phyloP scores from a whole-genome alignment of 2,888 invertebrate genomes.

The Apeira syringaria region DNA sequence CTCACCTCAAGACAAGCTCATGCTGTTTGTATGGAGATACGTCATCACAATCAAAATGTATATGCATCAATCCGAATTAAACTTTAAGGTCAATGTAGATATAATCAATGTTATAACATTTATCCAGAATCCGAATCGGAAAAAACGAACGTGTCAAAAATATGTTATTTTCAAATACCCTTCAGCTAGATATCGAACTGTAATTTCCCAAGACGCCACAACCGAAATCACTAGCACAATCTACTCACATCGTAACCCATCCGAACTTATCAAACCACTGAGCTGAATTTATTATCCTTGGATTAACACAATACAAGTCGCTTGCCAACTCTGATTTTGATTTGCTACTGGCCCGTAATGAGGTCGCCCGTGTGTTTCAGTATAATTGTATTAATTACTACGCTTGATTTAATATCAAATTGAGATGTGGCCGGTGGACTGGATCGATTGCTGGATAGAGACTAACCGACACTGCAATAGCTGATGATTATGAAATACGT shows the following conservation, averaged over 20 bases:
- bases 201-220: not conserved
- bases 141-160: no score
- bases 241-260: constrained; percentile 2
- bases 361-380: constrained; percentile 5
- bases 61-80: no score
- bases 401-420: constrained; percentile 8
- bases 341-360: constrained; percentile 7
- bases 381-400: constrained; percentile 16
- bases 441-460: not conserved
- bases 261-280: constrained; percentile 12
- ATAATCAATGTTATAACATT: no score
- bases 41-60: no score
- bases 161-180: not conserved
- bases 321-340: constrained; percentile 14
- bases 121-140: no score
- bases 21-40: no score
- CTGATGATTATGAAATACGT: not conserved
- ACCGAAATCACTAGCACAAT: not conserved
- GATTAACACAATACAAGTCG: constrained; percentile 8
- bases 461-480: not conserved
- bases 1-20: no score
- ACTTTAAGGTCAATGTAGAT: no score
- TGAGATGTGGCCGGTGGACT: not conserved
- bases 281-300: constrained; percentile 16
- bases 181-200: not conserved